Percentiles rank a stretch among this genome's conserved stretches.
phyloP scores from a whole-genome alignment of 1,140 invertebrate species.

The Elymnias hypermnestra region DNA sequence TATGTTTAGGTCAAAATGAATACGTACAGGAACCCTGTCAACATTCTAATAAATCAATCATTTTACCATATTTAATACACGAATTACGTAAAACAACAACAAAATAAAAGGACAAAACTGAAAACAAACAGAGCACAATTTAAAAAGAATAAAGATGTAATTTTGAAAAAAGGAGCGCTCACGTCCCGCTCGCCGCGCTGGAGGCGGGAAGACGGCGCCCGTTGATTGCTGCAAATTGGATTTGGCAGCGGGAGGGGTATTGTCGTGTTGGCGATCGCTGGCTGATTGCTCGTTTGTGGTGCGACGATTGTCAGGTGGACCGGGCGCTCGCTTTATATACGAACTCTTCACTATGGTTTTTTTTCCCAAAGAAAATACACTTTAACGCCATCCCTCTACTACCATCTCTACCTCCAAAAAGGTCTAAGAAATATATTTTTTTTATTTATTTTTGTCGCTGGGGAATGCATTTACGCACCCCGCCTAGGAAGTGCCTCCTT shows the following conservation, averaged over 20 bases:
- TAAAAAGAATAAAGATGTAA: constrained; percentile 29
- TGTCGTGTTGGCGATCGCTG: constrained; percentile 71
- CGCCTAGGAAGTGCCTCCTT: no score
- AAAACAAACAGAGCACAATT: constrained; percentile 21
- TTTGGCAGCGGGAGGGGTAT: constrained; percentile 64
- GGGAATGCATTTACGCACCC: no score
- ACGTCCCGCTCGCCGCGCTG: constrained; percentile 51
- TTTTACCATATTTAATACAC: no score
- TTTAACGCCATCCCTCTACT: no score
- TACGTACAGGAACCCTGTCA: no score
- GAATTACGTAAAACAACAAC: constrained; percentile 21
- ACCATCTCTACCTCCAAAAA: no score
- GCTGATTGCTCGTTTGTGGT: constrained; percentile 73
- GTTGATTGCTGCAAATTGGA: constrained; percentile 75
- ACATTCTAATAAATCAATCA: no score
- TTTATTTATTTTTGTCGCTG: no score
- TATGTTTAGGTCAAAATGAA: no score
- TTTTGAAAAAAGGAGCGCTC: constrained; percentile 38
- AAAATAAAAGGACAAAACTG: constrained; percentile 26
- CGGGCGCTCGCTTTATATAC: neutral
- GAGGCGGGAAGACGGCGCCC: constrained; percentile 67
- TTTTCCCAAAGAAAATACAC: neutral
- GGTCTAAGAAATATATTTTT: no score
- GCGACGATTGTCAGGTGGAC: constrained; percentile 38
- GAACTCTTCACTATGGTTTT: neutral